A percentile compares a stretch with the other conserved stretches of the same genome.
These are phyloP conservation scores for Folsomia manolachei DNA, from an alignment of 2,888 invertebrate species.

Conservation along the genomic window DNA sequence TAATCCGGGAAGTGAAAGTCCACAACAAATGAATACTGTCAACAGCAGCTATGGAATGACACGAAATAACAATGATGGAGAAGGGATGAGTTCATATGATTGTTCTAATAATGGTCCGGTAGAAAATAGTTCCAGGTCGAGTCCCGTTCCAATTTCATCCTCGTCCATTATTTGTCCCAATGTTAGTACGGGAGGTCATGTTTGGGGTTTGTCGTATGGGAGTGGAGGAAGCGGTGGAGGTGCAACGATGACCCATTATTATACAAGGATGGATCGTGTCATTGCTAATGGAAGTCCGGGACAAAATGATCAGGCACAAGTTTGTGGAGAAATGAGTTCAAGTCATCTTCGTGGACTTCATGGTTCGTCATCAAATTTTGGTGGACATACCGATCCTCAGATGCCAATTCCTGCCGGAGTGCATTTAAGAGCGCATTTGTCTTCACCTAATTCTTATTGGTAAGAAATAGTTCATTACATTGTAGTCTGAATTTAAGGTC, in stretches of 20 bases:
- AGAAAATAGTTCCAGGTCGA: background rate
- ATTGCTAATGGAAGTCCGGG: constrained; percentile 26
- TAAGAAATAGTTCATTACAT: too few relatives aligned
- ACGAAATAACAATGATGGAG: background rate
- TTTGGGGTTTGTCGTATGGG: constrained; percentile 20
- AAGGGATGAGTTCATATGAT: background rate
- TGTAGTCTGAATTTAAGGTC: too few relatives aligned
- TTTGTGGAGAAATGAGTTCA: background rate
- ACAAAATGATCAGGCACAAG: constrained; percentile 6
- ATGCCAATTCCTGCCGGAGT: background rate
- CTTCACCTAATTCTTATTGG: background rate
- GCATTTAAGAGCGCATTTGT: background rate
- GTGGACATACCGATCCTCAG: background rate
- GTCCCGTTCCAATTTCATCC: background rate
- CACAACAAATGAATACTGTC: background rate
- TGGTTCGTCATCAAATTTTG: background rate
- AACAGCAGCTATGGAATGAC: background rate
- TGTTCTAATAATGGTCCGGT: background rate
- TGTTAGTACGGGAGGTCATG: constrained; percentile 9
- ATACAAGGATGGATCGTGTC: constrained; percentile 9
- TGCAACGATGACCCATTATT: constrained; percentile 27
- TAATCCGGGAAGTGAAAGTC: background rate
- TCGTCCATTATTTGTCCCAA: background rate
- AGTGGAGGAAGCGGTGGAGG: background rate
- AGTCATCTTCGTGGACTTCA: background rate